Evolutionary conservation across 2,113 vertebrate species (phyloP), one percentile per base, ranked within the genome.

Genomic region (Etheostoma spectabile): DNA sequence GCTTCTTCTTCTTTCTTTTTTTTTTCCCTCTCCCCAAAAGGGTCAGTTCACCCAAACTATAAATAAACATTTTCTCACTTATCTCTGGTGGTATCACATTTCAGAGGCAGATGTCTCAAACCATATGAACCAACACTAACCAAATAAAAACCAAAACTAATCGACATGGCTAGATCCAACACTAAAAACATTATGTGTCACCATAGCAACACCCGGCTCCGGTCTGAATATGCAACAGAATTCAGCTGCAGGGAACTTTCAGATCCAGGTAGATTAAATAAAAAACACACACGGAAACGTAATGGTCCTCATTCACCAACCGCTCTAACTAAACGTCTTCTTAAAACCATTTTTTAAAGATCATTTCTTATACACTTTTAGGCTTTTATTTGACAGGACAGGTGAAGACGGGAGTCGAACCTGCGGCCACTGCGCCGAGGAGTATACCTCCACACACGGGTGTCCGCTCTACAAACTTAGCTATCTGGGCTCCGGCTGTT

Each of bases 31-130:
- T n/a, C n/a, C 7, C 7, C 4, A 2, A 55, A 74, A 67, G 18
- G 53, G 55, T 15, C 38, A 55, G 5, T 48, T 48, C 53, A 55
- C 8, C 16, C 8, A 46, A 76, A 42, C 33, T 52, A 56, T 22
- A 64, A 60, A 66, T 77, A 71, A 78, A 62, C 24, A 10, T 76
- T n/a, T 60, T 65, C 64, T 83, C 72, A 67, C 62, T 35, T 8
- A 4, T 57, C 42, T 21, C 5, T 21, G 0, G 2, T 56, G 18
- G 30, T 1, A 42, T 51, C 30, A 3, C 16, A 45, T 48, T 63
- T 63, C n/a, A 69, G 51, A 35, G 21, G 46, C 24, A 53, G 14
- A 24, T 45, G 14, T 19, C 27, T 53, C 16, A n/a, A 59, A 19
- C 8, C 35, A 35, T 16, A 1, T 16, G 1, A 24, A 30, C 3